These are phyloP conservation scores for Lineus longissimus DNA, from an alignment of 1,140 invertebrate genomes.

Conservation along the genomic window DNA sequence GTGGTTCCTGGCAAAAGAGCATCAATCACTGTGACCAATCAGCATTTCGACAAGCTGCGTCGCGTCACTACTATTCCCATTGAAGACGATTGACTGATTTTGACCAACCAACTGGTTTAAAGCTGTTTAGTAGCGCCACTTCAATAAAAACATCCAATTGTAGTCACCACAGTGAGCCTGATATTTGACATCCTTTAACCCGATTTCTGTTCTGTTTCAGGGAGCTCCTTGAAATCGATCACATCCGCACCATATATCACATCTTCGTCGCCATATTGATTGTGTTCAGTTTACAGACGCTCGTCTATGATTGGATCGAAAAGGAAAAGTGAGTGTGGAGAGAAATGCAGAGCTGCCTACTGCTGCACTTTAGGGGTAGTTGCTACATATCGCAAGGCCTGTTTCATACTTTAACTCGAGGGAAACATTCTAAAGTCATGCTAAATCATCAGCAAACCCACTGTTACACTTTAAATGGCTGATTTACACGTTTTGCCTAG, in stretches of 20 bases:
- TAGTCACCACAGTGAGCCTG: neutral
- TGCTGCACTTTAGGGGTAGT: neutral
- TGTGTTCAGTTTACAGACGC: constrained; percentile 69
- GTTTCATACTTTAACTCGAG: too few species aligned
- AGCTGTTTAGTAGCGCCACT: neutral
- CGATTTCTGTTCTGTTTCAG: constrained; percentile 53
- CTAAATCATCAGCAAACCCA: too few species aligned
- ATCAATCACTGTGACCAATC: too few species aligned
- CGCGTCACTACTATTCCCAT: too few species aligned
- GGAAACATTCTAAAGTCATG: too few species aligned
- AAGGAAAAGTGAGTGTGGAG: too few species aligned
- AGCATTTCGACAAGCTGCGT: too few species aligned
- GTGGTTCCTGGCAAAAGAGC: too few species aligned
- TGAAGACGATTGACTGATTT: neutral
- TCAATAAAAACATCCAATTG: neutral
- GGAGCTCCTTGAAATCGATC: constrained; percentile 71
- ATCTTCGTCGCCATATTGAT: constrained; percentile 77
- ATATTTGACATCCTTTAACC: constrained; percentile 9
- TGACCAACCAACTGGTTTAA: neutral
- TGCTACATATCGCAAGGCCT: too few species aligned
- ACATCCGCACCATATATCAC: constrained; percentile 78
- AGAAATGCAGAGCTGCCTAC: constrained; percentile 62
- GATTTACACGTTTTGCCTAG: too few species aligned
- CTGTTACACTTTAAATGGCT: too few species aligned
- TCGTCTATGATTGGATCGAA: constrained; percentile 69